Evolutionary conservation across 2,113 vertebrate species (phyloP).

Genomic region (Condylura cristata): DNA sequence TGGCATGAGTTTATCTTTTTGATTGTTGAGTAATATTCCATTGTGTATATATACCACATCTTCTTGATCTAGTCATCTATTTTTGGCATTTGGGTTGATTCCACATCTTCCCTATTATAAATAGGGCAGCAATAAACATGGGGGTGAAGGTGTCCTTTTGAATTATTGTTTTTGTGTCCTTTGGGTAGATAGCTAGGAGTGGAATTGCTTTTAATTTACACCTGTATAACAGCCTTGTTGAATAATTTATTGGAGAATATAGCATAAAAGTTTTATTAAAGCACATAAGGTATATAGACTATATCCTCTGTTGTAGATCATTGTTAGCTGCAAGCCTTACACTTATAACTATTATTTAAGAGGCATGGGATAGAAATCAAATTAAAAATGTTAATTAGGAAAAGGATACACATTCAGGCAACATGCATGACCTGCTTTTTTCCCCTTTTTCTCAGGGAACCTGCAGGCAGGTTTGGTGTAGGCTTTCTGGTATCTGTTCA

Average conservation of each 20-base stretch:
- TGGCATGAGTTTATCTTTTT: no score
- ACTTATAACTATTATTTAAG: not conserved
- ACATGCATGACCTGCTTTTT: not conserved
- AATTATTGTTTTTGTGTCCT: no score
- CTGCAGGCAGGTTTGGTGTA: not conserved
- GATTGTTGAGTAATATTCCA: no score
- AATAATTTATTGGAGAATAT: slow-evolving; percentile 30
- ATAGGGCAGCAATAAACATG: no score
- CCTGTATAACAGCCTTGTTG: not conserved
- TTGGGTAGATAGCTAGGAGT: no score
- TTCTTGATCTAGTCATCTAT: no score
- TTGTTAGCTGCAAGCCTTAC: not conserved
- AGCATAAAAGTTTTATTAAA: slow-evolving; percentile 3
- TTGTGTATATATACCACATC: no score
- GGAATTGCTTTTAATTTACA: no score
- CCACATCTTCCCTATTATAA: no score
- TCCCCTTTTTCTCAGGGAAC: not conserved
- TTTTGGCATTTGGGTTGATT: no score
- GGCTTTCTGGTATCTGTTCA: not conserved
- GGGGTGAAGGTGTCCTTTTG: no score
- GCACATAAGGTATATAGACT: not conserved
- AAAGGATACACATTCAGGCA: not conserved
- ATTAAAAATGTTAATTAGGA: not conserved
- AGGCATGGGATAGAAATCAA: slow-evolving; percentile 16
- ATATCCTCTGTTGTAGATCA: not conserved